Evolutionary conservation across 2,113 vertebrate genomes (phyloP).

Genomic region (Mormyrus iriodes): DNA sequence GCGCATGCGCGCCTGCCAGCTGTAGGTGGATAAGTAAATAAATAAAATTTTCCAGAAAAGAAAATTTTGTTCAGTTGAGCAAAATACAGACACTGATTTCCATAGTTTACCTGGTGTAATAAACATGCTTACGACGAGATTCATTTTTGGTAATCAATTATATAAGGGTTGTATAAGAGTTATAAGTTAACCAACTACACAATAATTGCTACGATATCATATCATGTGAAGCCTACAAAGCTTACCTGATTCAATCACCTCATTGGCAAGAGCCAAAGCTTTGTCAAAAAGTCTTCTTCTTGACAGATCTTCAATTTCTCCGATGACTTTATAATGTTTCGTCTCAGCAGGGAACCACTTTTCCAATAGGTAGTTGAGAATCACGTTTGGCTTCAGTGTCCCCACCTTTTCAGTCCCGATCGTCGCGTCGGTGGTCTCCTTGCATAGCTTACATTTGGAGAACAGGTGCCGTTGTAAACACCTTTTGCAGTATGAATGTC

Average conservation of each 20-base stretch:
- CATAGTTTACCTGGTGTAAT: not conserved
- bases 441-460: conserved; percentile 68
- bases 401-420: conserved; percentile 14
- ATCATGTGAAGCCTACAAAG: not conserved
- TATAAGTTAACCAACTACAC: not conserved
- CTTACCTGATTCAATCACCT: conserved; percentile 65
- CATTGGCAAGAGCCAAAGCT: conserved; percentile 58
- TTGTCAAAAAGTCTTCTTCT: conserved; percentile 59
- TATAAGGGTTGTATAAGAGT: not conserved
- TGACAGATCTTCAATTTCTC: conserved; percentile 65
- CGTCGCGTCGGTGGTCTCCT: conserved; percentile 40
- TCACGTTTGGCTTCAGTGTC: conserved; percentile 57
- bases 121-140: not conserved
- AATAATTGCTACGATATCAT: not conserved
- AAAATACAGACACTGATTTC: not conserved
- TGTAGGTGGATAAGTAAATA: conserved; percentile 1
- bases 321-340: conserved; percentile 45
- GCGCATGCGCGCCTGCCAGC: not conserved
- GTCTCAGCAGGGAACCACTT: conserved; percentile 80
- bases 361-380: conserved; percentile 69
- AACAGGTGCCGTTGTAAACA: conserved; percentile 71
- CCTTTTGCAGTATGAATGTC: conserved; percentile 80
- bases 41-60: not conserved
- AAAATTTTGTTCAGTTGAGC: not conserved
- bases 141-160: not conserved